Base-by-base conservation (phyloP, 2,113 vertebrate species). In the Oxygymnocypris stewartii region DNA sequence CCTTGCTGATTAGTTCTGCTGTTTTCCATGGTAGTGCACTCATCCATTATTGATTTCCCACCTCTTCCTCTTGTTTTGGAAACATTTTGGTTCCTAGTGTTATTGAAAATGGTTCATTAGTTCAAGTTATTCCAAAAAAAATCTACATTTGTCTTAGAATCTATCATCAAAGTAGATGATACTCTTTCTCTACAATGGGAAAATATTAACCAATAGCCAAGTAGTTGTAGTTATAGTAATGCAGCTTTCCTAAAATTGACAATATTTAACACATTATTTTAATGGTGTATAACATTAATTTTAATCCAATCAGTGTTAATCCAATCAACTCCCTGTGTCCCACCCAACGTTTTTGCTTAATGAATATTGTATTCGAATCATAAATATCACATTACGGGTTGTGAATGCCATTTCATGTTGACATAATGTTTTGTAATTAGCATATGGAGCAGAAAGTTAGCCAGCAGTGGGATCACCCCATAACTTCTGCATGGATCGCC, bases 401-500 rank as follows among this genome's bases (percentile, higher is more conserved):
- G 40, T 47, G 4, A 74, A 25, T 75, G 11, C 73, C 4, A 47
- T 44, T 75, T 44, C 40, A 75, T 75, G 74, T 76, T 73, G 37
- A 73, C 40, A 23, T 73, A 11, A 42, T 31, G 20, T 47, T 61
- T 92, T 90, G 3, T 6, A 67, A 88, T 49, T 83, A 99, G 97
- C 90, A 90, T 80, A 93, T 96, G 91, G 94, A 94, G 77, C 93
- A 94, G 92, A 97, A 96, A 87, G 92, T 96, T 81, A 92, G 87
- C 86, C 96, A 94, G 78, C 92, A 96, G 76, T 99, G 97, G 97
- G 96, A 97, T 90, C 96, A 98, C 91, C 96, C 97, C 0, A 42
- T 96, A 90, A 97, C 94, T 84, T 97, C 96, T 1, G 96, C 94
- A 47, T 92, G 93, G 49, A 94, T 97, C 91, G 96, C 96, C 83